Evolutionary conservation across 2,797 vertebrate genomes (phyloP).

Genomic region (Acanthurus leucopareius): DNA sequence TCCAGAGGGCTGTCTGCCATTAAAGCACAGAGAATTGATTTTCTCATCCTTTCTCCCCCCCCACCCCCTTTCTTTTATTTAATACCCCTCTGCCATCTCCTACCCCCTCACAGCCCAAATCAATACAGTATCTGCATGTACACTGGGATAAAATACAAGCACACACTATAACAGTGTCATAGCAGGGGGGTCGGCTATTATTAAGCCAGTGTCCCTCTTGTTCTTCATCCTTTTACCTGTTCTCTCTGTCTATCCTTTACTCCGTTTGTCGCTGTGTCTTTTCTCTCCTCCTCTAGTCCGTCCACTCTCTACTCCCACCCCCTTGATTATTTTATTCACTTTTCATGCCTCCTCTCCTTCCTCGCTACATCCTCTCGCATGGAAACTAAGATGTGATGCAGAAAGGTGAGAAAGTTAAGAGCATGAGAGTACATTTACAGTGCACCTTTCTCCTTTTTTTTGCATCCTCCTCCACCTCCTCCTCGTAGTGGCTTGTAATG

Average conservation of each 20-base stretch:
- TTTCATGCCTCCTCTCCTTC: conserved; percentile 22
- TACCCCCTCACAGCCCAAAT: conserved; percentile 71
- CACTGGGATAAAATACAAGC: conserved; percentile 75
- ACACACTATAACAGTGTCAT: conserved; percentile 51
- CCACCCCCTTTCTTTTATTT: conserved; percentile 71
- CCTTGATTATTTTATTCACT: neutral
- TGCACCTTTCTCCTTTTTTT: conserved; percentile 30
- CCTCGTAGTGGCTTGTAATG: conserved; percentile 60
- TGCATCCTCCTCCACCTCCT: conserved; percentile 45
- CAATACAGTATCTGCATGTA: conserved; percentile 74
- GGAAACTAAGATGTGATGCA: conserved; percentile 61
- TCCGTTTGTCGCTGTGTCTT: conserved; percentile 15
- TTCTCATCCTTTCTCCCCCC: conserved; percentile 39
- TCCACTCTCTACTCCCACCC: neutral
- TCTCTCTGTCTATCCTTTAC: neutral
- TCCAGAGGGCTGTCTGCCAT: conserved; percentile 61
- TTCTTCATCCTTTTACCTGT: conserved; percentile 36
- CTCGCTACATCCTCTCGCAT: conserved; percentile 27
- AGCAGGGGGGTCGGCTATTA: conserved; percentile 36
- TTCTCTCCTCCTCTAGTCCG: neutral
- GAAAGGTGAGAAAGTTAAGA: conserved; percentile 76
- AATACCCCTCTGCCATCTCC: conserved; percentile 72
- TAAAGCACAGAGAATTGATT: conserved; percentile 75
- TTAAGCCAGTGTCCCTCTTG: conserved; percentile 25
- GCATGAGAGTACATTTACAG: conserved; percentile 74